Percentiles rank a stretch among this genome's conserved stretches.
Evolutionary conservation across 2,797 vertebrate genomes (phyloP).

Genomic region (Pantherophis alleghaniensis): DNA sequence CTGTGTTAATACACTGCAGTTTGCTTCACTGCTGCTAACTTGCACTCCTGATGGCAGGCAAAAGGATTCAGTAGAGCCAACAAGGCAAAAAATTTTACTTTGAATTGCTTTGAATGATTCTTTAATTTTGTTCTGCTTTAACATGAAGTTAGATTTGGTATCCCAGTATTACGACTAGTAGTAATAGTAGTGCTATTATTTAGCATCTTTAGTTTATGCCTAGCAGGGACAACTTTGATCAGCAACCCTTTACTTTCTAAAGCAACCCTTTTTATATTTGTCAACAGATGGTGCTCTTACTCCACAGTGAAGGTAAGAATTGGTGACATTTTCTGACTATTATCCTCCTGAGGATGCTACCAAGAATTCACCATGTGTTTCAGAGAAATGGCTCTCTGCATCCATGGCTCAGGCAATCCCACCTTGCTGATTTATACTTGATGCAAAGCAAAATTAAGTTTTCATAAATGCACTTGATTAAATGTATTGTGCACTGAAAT

Average conservation of each 20-base stretch:
- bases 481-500: neutral
- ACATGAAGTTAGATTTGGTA: neutral
- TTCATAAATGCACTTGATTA: neutral
- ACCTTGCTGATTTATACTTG: neutral
- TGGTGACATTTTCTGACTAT: neutral
- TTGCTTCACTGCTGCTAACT: neutral
- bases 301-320: neutral
- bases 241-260: neutral
- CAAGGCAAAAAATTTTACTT: neutral
- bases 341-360: neutral
- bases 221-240: neutral
- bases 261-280: neutral
- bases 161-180: neutral
- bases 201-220: neutral
- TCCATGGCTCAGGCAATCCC: neutral
- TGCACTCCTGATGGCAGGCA: neutral
- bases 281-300: constrained; percentile 25
- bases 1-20: neutral
- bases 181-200: neutral
- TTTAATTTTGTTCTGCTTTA: neutral
- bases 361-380: neutral
- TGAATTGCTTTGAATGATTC: neutral
- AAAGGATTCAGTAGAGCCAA: neutral
- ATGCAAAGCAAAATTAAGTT: neutral
- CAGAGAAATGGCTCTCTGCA: neutral